Evolutionary conservation across 2,888 invertebrate genomes (phyloP), one percentile per base, ranked within the genome.

Genomic region (Sminthurides aquaticus): DNA sequence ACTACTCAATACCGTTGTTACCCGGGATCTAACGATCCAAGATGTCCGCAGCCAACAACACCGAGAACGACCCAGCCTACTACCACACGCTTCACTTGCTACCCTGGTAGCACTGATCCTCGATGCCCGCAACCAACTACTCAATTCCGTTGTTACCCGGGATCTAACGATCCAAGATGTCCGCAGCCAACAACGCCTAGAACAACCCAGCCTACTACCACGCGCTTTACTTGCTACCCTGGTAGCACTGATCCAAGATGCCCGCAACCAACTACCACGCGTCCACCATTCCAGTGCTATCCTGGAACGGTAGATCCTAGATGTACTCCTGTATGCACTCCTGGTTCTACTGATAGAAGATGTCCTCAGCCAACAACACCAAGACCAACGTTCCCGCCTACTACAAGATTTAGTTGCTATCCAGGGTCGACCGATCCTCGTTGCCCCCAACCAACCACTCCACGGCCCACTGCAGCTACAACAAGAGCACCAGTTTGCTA

Each of bases 291-390:
- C 5, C 20, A 15, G 52, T 52, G 52, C 52, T 52, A 52, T 52
- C 52, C 52, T 8, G 52, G 52, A 15, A 20, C 20, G 5, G 67
- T 52, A 2, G 67, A 67, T 27, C 69, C 68, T 8, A 57, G 68
- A 25, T 68, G 69, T 26, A 66, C 68, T n/a, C 27, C 58, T 22
- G 64, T 65, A 5, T 43, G 43, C 43, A 57, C 64, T 20, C 78
- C 79, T 0, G 79, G 79, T 18, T 76, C 74, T 2, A 72, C 59
- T 5, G 68, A 77, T 76, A 68, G 77, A 72, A 25, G 75, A 29
- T 78, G 79, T 60, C 76, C 66, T 62, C 43, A 43, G 18, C 8
- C 43, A 11, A 71, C 75, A 0, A 75, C 76, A 76, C 27, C 74
- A 0, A 43, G 57, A 18, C 55, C 15, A 43, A 5, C 57, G 25